Evolutionary conservation across 2,797 vertebrate species (phyloP).

Genomic region (Peromyscus attwateri): DNA sequence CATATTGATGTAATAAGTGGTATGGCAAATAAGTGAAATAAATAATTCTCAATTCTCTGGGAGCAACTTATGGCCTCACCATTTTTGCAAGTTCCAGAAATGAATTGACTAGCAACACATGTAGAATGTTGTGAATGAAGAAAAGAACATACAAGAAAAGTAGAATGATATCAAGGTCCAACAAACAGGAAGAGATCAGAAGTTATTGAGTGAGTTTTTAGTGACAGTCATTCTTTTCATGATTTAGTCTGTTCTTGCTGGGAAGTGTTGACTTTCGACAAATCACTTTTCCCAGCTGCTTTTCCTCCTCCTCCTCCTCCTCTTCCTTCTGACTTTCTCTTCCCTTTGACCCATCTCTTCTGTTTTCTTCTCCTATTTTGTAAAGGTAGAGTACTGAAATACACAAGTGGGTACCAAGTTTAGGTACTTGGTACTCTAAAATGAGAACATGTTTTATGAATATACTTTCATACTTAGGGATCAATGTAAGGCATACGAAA

Average conservation of each 20-base stretch:
- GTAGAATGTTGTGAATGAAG: conserved; percentile 1
- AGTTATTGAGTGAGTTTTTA: background rate
- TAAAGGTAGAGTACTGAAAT: background rate
- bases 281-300: background rate
- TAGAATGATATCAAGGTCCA: background rate
- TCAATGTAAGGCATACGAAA: background rate
- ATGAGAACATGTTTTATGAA: conserved; percentile 6
- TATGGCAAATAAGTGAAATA: conserved; percentile 59
- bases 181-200: conserved; percentile 23
- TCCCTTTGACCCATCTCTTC: accelerated
- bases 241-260: conserved; percentile 3
- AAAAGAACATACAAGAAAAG: background rate
- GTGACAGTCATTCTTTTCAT: background rate
- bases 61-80: background rate
- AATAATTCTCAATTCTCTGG: conserved; percentile 51
- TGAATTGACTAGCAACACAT: background rate
- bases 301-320: background rate
- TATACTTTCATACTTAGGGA: background rate
- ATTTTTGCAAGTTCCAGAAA: conserved; percentile 51
- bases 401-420: background rate
- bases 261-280: conserved; percentile 1
- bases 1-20: conserved; percentile 75
- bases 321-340: background rate
- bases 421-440: conserved; percentile 1
- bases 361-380: background rate